A percentile compares a stretch with the other conserved stretches of the same genome.
Conservation (phyloP, 2,113 vertebrate species). For the Eupsittula cactorum region DNA sequence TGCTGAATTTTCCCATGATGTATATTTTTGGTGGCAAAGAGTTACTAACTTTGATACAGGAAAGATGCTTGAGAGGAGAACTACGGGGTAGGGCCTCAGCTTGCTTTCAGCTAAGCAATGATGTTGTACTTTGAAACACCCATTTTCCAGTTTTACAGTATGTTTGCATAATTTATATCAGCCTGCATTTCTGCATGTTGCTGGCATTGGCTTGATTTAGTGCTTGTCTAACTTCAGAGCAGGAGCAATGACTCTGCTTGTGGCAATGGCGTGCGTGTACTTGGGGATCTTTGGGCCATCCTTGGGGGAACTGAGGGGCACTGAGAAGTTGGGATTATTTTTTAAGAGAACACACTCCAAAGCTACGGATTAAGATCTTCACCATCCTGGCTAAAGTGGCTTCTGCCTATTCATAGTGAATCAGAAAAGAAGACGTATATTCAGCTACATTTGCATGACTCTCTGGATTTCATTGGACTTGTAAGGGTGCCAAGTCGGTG, state of each 20-base stretch:
- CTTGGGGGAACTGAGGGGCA: neutral
- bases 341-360: neutral
- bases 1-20: neutral
- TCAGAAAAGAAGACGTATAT: neutral
- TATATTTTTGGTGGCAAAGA: neutral
- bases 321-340: neutral
- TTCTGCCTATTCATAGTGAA: neutral
- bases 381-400: neutral
- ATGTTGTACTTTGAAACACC: neutral
- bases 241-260: neutral
- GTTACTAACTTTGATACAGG: neutral
- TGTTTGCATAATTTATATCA: neutral
- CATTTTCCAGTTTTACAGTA: neutral
- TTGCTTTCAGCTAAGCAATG: neutral
- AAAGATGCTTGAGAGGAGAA: neutral
- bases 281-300: neutral
- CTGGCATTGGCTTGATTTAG: neutral
- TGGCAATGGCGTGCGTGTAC: rapidly evolving
- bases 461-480: neutral
- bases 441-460: neutral
- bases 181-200: neutral
- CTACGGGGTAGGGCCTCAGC: neutral
- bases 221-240: neutral
- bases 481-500: neutral
- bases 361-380: neutral